Base-by-base conservation (phyloP, 1,140 invertebrate genomes). In the Babylonia areolata region DNA sequence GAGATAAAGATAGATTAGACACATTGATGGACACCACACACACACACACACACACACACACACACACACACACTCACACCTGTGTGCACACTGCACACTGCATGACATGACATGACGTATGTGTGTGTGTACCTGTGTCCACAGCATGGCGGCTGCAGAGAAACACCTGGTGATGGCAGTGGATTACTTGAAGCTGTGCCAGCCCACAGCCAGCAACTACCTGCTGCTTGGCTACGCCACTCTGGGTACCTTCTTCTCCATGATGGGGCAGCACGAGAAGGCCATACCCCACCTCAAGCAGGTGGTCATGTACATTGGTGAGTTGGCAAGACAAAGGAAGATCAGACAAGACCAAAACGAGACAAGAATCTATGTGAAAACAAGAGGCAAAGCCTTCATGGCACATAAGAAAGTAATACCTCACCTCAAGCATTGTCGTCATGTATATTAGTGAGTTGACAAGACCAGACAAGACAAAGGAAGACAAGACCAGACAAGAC, bases 201-300 rank as follows among this genome's bases (percentile, higher is more conserved):
- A 92, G 75, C 87, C 90, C 23, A 73, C 87, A 3, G 89, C 89
- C 84, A 93, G 92, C 85, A 88, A 91, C 86, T 92, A 91, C 87
- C 84, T 90, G 12, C 86, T 92, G 17, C 86, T 93, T 84, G 90
- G 91, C 23, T 88, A 91, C 39, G 93, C 92, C 33, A 93, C 89
- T 15, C 89, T 93, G 11, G 93, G 89, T 11, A 93, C 90, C n/a
- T 92, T 93, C 90, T 92, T 91, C 84, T 91, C 89, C 84, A 89
- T 91, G 31, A 87, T 88, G 28, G 86, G 90, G n/a, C 91, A 91
- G 88, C 92, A 91, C 54, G 89, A 90, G 73, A 88, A 93, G 82
- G 92, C 93, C 73, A 86, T 93, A 2, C 81, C 87, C n/a, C 87
- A 91, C 23, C 87, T 94, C 20, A 88, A 90, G 81, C 85, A 93